Base-by-base conservation (phyloP, 2,113 vertebrate genomes). In the Rhinoderma darwinii region DNA sequence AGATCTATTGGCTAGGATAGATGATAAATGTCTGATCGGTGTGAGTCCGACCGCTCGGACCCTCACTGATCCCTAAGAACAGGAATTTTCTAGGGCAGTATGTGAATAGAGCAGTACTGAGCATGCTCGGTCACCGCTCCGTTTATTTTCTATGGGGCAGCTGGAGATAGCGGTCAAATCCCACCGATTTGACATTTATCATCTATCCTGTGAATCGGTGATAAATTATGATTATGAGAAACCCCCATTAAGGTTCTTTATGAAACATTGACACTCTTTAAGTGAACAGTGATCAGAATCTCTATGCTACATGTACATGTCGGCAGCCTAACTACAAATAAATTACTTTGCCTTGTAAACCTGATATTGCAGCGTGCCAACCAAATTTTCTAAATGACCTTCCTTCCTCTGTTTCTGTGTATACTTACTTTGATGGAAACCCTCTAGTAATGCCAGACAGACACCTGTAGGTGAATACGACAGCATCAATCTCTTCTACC, bases 401-500 rank as follows among this genome's bases (percentile, higher is more conserved):
- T 84, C 51, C 44, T 84, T 61, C 14, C 72, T 44, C 50, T 61
- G 82, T 39, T 73, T 30, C n/a, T 75, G 27, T 18, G 32, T 56
- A 39, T 59, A 72, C 47, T 73, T 51, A 73, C 25, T 84, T 66
- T 78, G 84, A 44, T 85, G 84, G 74, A 78, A 85, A 76, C 74
- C 66, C 37, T 63, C 56, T 73, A 59, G 37, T 56, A 30, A 37
- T 81, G 85, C 35, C 54, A 87, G 68, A 59, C 85, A 74, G 85
- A 61, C 50, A 72, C 54, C 78, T 75, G 78, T 75, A 75, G 78
- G 78, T 63, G 51, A 87, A 70, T 63, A 87, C 25, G n/a, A 56
- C 47, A 47, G 51, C 86, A 87, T 87, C 79, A 82, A 82, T 82
- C 86, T 63, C 44, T 82, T 50, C 68, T 50, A 63, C 51, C 79